These are phyloP conservation scores for Pipistrellus pipistrellus DNA, from an alignment of 2,797 vertebrate genomes.

Conservation along the genomic window DNA sequence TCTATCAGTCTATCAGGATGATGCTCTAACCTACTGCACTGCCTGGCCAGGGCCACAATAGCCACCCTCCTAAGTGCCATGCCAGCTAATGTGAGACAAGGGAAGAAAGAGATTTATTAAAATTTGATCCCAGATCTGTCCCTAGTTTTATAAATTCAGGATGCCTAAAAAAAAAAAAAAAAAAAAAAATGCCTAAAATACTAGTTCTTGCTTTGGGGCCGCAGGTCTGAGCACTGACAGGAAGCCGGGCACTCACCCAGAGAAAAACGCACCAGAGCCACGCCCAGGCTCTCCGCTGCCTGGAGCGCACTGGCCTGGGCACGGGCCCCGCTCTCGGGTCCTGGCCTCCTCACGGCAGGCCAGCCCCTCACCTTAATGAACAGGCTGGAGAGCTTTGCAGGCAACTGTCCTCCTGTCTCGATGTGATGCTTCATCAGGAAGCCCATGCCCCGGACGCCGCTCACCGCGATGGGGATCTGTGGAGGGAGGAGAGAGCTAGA, in stretches of 20 bases:
- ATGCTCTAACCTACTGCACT: too few species aligned
- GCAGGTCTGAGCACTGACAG: constrained; percentile 16
- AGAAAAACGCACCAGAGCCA: background rate
- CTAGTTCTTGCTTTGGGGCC: background rate
- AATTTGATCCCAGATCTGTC: background rate
- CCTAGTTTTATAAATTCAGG: background rate
- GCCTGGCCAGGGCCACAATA: background rate
- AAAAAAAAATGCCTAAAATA: constrained; percentile 11
- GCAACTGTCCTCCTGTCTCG: constrained; percentile 87
- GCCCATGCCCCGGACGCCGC: constrained; percentile 96
- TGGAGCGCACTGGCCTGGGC: background rate
- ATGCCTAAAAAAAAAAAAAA: background rate
- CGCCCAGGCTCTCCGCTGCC: background rate
- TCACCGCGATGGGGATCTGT: constrained; percentile 94
- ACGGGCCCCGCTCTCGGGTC: background rate
- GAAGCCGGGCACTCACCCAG: background rate
- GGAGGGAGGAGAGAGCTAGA: background rate
- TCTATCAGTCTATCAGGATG: too few species aligned
- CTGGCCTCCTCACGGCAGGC: background rate
- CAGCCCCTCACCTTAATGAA: constrained; percentile 94
- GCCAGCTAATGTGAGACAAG: background rate
- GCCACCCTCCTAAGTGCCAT: background rate
- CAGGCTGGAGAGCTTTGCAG: constrained; percentile 93
- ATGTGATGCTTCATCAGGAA: constrained; percentile 96
- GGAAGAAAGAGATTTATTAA: background rate